These are phyloP conservation scores for Myotis vivesi DNA, from an alignment of 2,797 vertebrate genomes.

Conservation along the genomic window DNA sequence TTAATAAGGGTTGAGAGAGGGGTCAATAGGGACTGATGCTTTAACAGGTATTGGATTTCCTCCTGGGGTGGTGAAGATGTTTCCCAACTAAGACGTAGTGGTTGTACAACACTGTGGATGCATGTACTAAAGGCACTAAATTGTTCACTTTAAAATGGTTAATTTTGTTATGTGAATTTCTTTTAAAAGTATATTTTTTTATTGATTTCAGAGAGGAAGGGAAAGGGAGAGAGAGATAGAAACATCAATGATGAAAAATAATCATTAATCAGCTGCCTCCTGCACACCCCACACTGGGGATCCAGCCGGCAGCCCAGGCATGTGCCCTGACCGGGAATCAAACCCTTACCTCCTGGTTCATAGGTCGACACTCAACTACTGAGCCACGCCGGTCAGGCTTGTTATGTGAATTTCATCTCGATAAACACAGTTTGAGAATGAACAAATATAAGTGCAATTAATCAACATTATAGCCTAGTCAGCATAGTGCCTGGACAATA, in stretches of 20 bases:
- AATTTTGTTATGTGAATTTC: neutral
- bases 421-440: neutral
- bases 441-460: neutral
- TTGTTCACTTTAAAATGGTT: neutral
- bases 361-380: neutral
- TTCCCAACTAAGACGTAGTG: neutral
- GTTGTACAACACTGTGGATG: neutral
- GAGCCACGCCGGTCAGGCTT: neutral
- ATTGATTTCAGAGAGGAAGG: neutral
- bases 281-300: too few species aligned
- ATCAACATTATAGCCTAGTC: neutral
- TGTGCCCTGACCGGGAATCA: neutral
- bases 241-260: neutral
- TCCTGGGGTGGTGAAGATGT: neutral
- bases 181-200: neutral
- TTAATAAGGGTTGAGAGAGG: neutral
- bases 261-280: neutral
- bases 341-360: neutral
- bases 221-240: neutral
- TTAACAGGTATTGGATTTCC: neutral
- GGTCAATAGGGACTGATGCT: neutral
- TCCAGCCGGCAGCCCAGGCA: neutral
- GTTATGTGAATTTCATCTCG: neutral
- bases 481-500: neutral
- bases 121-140: neutral